Evolutionary conservation across 64 coral and sea anemone genomes (phyloP).

Genomic region (Dendrophyllia cribrosa): DNA sequence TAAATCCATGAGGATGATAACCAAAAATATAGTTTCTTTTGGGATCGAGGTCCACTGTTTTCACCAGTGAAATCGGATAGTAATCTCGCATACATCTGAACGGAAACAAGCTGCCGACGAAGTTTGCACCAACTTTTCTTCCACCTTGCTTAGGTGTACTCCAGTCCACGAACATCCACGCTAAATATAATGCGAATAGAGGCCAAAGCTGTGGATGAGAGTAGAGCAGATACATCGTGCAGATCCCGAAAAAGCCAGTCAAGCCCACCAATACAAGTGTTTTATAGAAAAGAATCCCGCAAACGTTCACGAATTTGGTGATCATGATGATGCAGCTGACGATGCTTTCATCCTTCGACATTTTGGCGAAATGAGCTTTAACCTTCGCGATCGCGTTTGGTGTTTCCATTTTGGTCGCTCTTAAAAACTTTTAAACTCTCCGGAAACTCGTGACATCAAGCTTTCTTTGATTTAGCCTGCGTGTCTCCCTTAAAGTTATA

Average conservation of each 20-base stretch:
- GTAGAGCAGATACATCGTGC: background rate
- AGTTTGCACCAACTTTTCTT: background rate
- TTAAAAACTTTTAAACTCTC: too few relatives aligned
- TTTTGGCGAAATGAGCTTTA: too few relatives aligned
- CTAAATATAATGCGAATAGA: background rate
- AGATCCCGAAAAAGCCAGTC: background rate
- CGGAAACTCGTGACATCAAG: too few relatives aligned
- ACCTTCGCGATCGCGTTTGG: background rate
- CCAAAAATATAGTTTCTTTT: conserved; percentile 68
- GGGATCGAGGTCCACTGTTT: conserved; percentile 52
- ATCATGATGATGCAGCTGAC: too few relatives aligned
- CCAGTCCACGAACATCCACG: conserved; percentile 8
- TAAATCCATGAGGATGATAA: conserved; percentile 74
- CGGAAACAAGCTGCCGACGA: conserved; percentile 13
- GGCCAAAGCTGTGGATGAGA: background rate
- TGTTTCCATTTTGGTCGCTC: too few relatives aligned
- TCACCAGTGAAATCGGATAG: conserved; percentile 59
- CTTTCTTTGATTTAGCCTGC: too few relatives aligned
- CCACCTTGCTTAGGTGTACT: conserved; percentile 23
- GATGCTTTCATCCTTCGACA: too few relatives aligned
- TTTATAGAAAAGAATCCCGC: background rate
- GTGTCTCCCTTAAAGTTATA: too few relatives aligned
- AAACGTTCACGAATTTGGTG: background rate
- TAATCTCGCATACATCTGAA: conserved; percentile 62
- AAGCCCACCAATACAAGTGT: background rate